Conservation (phyloP, 2,797 vertebrate species). For the Trachurus trachurus region DNA sequence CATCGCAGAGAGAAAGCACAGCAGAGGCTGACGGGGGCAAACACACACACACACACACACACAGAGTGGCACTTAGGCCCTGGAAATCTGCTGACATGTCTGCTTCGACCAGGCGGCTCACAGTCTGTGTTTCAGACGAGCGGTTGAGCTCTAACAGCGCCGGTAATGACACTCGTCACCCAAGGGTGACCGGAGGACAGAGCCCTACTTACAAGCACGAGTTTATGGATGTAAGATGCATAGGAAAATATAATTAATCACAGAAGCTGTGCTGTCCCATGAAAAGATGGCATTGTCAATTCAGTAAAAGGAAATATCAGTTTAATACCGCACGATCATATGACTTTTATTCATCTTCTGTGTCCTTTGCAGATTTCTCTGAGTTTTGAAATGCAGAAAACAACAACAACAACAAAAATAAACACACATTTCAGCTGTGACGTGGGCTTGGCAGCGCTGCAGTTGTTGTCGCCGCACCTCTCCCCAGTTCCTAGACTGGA, state of each 20-base stretch:
- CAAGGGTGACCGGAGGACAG: conserved; percentile 71
- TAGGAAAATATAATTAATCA: conserved; percentile 56
- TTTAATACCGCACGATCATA: neutral
- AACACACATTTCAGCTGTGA: conserved; percentile 8
- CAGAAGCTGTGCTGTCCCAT: conserved; percentile 16
- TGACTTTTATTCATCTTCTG: conserved; percentile 3
- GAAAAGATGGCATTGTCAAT: conserved; percentile 37
- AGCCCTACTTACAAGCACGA: conserved; percentile 17
- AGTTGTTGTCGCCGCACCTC: conserved; percentile 62
- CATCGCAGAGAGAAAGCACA: conserved; percentile 70
- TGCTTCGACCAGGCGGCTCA: conserved; percentile 67
- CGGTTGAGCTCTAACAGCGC: conserved; percentile 66
- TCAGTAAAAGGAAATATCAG: conserved; percentile 26
- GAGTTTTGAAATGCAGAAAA: conserved; percentile 13
- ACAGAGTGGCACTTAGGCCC: conserved; percentile 62
- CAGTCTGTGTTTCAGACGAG: conserved; percentile 68
- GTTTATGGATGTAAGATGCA: conserved; percentile 25
- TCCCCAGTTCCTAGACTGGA: conserved; percentile 52
- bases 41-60: conserved; percentile 61
- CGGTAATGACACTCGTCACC: conserved; percentile 63
- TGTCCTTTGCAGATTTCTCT: conserved; percentile 38
- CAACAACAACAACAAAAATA: neutral
- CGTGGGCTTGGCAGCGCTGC: conserved; percentile 20
- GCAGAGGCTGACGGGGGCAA: conserved; percentile 74
- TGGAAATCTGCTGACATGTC: conserved; percentile 82